Percentiles rank a stretch among this genome's conserved stretches.
Conservation (phyloP, 1,140 invertebrate genomes). For the Sinella curviseta region DNA sequence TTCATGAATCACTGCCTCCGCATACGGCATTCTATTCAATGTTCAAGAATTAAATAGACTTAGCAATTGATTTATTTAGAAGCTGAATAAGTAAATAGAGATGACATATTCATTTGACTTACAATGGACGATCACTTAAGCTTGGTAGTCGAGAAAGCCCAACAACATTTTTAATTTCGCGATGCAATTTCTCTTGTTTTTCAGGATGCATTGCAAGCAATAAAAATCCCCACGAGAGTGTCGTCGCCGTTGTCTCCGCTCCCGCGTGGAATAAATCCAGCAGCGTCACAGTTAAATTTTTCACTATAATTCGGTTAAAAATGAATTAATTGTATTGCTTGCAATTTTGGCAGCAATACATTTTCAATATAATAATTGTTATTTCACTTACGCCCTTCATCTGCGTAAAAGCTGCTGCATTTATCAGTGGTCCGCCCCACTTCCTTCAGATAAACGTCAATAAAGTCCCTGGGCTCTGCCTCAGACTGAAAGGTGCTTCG, state of each 20-base stretch:
- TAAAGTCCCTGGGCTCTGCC: slow-evolving; percentile 27
- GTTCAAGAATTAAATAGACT: too few species aligned
- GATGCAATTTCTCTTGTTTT: slow-evolving; percentile 66
- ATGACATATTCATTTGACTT: slow-evolving; percentile 40
- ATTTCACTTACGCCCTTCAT: slow-evolving; percentile 38
- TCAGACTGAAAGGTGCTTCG: slow-evolving; percentile 17
- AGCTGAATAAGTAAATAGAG: too few species aligned
- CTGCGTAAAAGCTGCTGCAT: slow-evolving; percentile 37
- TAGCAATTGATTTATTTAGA: too few species aligned
- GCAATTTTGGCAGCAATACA: neutral
- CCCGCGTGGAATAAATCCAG: slow-evolving; percentile 22
- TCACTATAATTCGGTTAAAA: neutral
- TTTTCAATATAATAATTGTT: neutral
- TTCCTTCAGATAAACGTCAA: slow-evolving; percentile 37
- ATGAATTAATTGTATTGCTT: neutral
- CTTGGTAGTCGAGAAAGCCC: slow-evolving; percentile 54
- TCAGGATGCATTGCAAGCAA: slow-evolving; percentile 66
- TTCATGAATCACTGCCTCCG: slow-evolving; percentile 51
- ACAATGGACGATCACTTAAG: slow-evolving; percentile 56
- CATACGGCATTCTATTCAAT: slow-evolving; percentile 47
- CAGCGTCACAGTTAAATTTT: neutral
- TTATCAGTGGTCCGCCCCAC: slow-evolving; percentile 12
- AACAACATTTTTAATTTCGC: slow-evolving; percentile 65
- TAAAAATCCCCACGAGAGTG: slow-evolving; percentile 70
- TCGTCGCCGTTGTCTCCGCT: slow-evolving; percentile 67